Conservation (phyloP, 2,113 vertebrate genomes). For the Thunnus maccoyii region DNA sequence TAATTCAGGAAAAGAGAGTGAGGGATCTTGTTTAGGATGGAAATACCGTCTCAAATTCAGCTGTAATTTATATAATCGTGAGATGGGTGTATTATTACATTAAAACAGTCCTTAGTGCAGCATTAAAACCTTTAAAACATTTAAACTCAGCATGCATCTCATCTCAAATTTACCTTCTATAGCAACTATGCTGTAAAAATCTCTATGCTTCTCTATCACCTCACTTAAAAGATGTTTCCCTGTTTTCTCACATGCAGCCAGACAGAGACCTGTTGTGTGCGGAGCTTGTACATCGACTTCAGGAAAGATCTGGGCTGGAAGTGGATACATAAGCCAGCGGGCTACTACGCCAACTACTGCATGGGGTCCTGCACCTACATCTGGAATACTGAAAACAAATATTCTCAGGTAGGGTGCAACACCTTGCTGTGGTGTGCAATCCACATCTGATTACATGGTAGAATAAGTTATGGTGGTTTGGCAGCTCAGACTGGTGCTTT, state of each 20-base stretch:
- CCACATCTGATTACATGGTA: neutral
- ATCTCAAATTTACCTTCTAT: no score
- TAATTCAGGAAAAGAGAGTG: neutral
- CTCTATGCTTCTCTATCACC: neutral
- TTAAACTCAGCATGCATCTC: no score
- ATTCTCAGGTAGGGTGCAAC: slow-evolving; percentile 87
- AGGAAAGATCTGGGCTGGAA: slow-evolving; percentile 94
- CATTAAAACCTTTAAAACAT: neutral
- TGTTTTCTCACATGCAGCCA: slow-evolving; percentile 74
- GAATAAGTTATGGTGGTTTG: neutral
- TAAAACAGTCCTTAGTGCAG: neutral
- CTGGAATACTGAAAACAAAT: slow-evolving; percentile 93
- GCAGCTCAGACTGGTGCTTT: neutral
- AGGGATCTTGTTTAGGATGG: neutral
- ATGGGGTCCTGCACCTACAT: slow-evolving; percentile 94
- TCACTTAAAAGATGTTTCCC: neutral
- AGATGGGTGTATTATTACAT: neutral
- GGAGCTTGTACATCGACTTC: slow-evolving; percentile 92
- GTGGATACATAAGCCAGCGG: slow-evolving; percentile 93
- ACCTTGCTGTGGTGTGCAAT: neutral
- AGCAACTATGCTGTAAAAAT: neutral
- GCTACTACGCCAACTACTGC: slow-evolving; percentile 93
- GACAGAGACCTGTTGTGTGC: slow-evolving; percentile 88
- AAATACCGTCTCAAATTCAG: neutral
- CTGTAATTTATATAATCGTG: neutral